Percentiles rank a stretch among this genome's conserved stretches.
Evolutionary conservation across 2,113 vertebrate species (phyloP).

Genomic region (Larimichthys polyactis): DNA sequence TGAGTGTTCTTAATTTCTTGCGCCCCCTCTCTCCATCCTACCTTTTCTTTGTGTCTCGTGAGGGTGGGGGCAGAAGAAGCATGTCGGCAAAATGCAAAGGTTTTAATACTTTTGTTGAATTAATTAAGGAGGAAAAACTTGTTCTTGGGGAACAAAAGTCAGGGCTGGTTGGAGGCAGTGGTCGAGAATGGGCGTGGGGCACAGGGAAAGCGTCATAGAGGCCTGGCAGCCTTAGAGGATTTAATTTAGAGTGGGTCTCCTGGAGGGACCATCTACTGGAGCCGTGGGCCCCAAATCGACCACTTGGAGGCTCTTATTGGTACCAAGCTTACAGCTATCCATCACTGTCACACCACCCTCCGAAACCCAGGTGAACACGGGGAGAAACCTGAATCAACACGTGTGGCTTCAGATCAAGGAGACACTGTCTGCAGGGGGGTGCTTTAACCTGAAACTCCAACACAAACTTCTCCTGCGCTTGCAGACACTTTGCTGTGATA

Average conservation of each 20-base stretch:
- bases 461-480: not conserved
- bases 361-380: conserved; percentile 42
- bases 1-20: conserved; percentile 82
- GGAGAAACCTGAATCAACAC: conserved; percentile 57
- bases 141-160: conserved; percentile 82
- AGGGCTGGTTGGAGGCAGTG: conserved; percentile 72
- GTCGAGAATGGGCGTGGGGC: conserved; percentile 68
- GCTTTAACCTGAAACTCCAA: conserved; percentile 19
- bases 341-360: conserved; percentile 83
- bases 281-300: conserved; percentile 67
- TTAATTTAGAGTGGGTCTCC: conserved; percentile 85
- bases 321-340: conserved; percentile 80
- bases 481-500: conserved; percentile 14
- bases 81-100: conserved; percentile 80
- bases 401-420: conserved; percentile 43
- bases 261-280: conserved; percentile 67
- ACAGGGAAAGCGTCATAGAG: conserved; percentile 61
- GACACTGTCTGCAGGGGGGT: conserved; percentile 32
- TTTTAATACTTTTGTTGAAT: conserved; percentile 89
- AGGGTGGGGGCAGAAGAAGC: conserved; percentile 71
- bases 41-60: conserved; percentile 80
- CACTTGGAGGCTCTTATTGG: conserved; percentile 79
- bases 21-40: conserved; percentile 70
- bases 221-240: conserved; percentile 80
- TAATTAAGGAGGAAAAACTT: conserved; percentile 85